Evolutionary conservation across 2,797 vertebrate genomes (phyloP).

Genomic region (Pyrocephalus nanus): DNA sequence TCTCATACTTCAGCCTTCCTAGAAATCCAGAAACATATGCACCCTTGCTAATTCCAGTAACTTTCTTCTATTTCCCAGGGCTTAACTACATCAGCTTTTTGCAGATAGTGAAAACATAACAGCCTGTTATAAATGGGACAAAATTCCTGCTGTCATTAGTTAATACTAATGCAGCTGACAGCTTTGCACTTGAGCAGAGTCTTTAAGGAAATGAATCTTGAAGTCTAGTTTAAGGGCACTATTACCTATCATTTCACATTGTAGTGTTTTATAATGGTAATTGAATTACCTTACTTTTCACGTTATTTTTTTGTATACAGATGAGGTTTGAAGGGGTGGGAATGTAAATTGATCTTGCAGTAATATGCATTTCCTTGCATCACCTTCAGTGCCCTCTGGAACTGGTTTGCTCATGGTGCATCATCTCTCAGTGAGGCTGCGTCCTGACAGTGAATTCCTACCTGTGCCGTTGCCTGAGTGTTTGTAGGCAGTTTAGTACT

Average conservation of each 20-base stretch:
- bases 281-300: background rate
- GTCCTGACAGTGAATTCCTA: background rate
- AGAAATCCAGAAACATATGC: slow-evolving; percentile 54
- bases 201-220: background rate
- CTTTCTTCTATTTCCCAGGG: slow-evolving; percentile 12
- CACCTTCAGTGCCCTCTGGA: background rate
- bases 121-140: background rate
- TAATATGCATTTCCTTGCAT: background rate
- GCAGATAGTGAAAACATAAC: background rate
- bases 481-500: background rate
- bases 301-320: background rate
- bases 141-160: background rate
- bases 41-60: slow-evolving; percentile 34
- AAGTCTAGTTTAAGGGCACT: background rate
- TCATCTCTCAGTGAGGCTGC: background rate
- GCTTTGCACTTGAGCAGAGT: background rate
- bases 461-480: background rate
- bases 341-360: background rate
- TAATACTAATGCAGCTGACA: background rate
- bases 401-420: background rate
- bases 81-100: background rate
- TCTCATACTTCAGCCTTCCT: slow-evolving; percentile 51
- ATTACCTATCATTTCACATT: background rate
- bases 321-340: background rate
- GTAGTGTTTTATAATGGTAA: background rate